A percentile compares a stretch with the other conserved stretches of the same genome.
phyloP scores from a whole-genome alignment of 2,888 invertebrate genomes.

The Oscheius sp. region DNA sequence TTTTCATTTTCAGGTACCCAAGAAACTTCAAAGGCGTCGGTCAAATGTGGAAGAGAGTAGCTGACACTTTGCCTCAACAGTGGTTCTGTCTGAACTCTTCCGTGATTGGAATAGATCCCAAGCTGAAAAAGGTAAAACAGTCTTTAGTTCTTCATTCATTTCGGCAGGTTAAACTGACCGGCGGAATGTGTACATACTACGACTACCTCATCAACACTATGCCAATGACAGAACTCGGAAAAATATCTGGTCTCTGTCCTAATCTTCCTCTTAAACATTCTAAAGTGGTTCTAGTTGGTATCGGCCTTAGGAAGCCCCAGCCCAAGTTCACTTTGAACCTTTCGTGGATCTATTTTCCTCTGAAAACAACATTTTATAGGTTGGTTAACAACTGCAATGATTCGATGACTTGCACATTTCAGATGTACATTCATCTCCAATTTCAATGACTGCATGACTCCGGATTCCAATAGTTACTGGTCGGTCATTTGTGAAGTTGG shows the following conservation, averaged over 20 bases:
- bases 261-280: slow-evolving; percentile 50
- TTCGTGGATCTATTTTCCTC: slow-evolving; percentile 63
- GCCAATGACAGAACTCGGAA: slow-evolving; percentile 57
- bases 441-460: slow-evolving; percentile 60
- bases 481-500: slow-evolving; percentile 66
- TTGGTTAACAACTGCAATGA: not conserved
- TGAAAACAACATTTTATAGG: slow-evolving; percentile 55
- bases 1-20: slow-evolving; percentile 51
- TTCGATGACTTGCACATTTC: not conserved
- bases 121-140: slow-evolving; percentile 41
- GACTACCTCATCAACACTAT: slow-evolving; percentile 61
- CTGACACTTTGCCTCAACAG: slow-evolving; percentile 41
- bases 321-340: slow-evolving; percentile 47
- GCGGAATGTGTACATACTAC: slow-evolving; percentile 34
- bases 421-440: slow-evolving; percentile 67
- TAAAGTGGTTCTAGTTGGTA: slow-evolving; percentile 58
- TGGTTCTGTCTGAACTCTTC: slow-evolving; percentile 48
- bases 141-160: not conserved
- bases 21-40: slow-evolving; percentile 54
- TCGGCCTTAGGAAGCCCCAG: slow-evolving; percentile 58
- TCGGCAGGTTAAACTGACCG: slow-evolving; percentile 22
- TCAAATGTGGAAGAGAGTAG: slow-evolving; percentile 56
- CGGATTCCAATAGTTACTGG: slow-evolving; percentile 56
- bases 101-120: slow-evolving; percentile 48
- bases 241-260: slow-evolving; percentile 41